Base-by-base conservation (phyloP, 2,797 vertebrate species). In the Sebastes vulpes region DNA sequence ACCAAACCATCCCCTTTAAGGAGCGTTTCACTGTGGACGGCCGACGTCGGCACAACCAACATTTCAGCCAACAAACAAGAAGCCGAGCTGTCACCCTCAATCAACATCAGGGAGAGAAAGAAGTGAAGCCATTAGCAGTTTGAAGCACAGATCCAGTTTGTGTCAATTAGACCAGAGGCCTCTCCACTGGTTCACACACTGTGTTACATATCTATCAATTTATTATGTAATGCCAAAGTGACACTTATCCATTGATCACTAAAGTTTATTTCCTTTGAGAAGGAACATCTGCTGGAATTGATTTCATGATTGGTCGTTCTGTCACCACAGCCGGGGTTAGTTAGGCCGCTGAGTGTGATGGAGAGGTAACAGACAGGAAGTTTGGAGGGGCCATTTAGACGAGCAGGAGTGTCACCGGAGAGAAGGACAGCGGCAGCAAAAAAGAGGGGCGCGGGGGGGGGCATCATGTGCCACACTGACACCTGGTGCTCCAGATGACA, bases 401-500 rank as follows among this genome's bases (percentile, higher is more conserved):
- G 83, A 91, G 89, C 89, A 38, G 82, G 56, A 84, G 75, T 88
- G 85, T 86, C 89, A 86, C 72, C 25, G 71, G 70, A 91, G 89
- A 91, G 86, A 52, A 52, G 46, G 46, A 20, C 63, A 50, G 89
- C 58, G 72, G 88, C 74, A 50, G 85, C 56, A 32, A 66, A 80
- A 64, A 23, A 46, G 18, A 12, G 23, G 23, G 18, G 48, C n/a
- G 53, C 71, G 81, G 67, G 81, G 77, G 9, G 29, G 26, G 42
- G 12, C 69, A 75, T 65, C 83, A 81, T 81, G 89, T 89, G 89
- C 85, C 87, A 92, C 88, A 48, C 85, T 94, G 93, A 96, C 96
- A 96, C 96, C 96, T 96, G 95, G 95, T 92, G 90, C 94, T 95
- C 94, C 96, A 96, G 95, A 96, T 96, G 96, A 96, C 94, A 91